A percentile compares a stretch with the other conserved stretches of the same genome.
These are phyloP conservation scores for Labia minor DNA, from an alignment of 2,888 invertebrate genomes.

Conservation along the genomic window DNA sequence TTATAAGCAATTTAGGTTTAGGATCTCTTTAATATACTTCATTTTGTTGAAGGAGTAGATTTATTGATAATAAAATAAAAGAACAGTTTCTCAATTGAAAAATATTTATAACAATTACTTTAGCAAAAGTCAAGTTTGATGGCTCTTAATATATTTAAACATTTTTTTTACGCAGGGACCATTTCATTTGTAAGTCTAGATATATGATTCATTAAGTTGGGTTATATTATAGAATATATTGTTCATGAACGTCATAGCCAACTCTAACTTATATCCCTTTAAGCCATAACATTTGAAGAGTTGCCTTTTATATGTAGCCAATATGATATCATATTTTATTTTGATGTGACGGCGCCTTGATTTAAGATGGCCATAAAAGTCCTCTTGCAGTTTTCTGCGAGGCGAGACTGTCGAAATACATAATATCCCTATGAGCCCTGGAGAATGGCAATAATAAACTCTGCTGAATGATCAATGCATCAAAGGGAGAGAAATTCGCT, in stretches of 20 bases:
- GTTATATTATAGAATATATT: constrained; percentile 30
- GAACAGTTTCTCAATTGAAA: neutral
- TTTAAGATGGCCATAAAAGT: constrained; percentile 35
- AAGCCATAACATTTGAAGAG: constrained; percentile 35
- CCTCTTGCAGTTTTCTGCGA: constrained; percentile 19
- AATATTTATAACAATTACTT: neutral
- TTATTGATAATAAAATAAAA: too few relatives aligned
- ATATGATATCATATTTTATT: constrained; percentile 37
- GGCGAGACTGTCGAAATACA: constrained; percentile 24
- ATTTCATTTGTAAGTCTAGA: neutral
- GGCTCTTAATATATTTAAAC: neutral
- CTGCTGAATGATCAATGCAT: neutral
- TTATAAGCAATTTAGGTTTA: too few relatives aligned
- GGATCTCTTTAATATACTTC: too few relatives aligned
- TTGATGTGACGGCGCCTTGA: constrained; percentile 36
- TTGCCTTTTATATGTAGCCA: constrained; percentile 36
- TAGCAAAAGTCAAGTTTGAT: neutral
- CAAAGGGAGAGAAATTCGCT: neutral
- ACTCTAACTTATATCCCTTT: constrained; percentile 29
- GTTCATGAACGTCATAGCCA: constrained; percentile 39
- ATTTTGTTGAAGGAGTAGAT: too few relatives aligned
- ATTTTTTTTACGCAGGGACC: neutral
- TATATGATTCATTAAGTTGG: neutral
- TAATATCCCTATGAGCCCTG: constrained; percentile 19
- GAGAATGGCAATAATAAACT: neutral